These are phyloP conservation scores for Zootermopsis nevadensis DNA, from an alignment of 2,888 invertebrate genomes.

Conservation along the genomic window DNA sequence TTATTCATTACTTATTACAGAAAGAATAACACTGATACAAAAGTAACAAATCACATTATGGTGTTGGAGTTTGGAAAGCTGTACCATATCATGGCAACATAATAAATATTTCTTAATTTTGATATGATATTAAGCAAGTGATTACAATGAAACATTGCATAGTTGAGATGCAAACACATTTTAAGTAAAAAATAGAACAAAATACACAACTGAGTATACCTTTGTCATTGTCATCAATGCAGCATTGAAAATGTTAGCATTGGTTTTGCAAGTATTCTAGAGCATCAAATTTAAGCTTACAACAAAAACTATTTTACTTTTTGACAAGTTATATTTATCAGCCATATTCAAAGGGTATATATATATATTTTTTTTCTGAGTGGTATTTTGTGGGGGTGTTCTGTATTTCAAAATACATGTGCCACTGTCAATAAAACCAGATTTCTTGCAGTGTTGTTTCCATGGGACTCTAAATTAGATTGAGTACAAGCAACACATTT, in stretches of 20 bases:
- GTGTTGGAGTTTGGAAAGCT: conserved; percentile 15
- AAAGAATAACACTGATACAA: conserved; percentile 6
- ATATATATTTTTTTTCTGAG: background rate
- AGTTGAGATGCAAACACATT: background rate
- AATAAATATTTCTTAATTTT: background rate
- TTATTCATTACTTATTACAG: background rate
- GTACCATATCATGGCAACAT: background rate
- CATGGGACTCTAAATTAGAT: too few relatives aligned
- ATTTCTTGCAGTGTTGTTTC: too few relatives aligned
- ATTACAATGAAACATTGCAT: background rate
- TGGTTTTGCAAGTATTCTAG: background rate
- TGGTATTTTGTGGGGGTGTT: background rate
- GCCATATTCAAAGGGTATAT: background rate
- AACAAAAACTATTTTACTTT: background rate
- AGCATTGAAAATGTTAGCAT: background rate
- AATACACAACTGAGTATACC: background rate
- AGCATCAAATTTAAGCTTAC: background rate
- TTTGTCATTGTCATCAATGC: background rate
- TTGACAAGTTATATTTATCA: background rate
- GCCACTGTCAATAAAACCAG: too few relatives aligned
- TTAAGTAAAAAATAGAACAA: background rate
- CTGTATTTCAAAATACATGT: too few relatives aligned
- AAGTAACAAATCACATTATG: conserved; percentile 13
- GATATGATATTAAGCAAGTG: background rate
- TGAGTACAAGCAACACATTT: too few relatives aligned